These are phyloP conservation scores for Tachyglossus aculeatus DNA, from an alignment of 2,797 vertebrate genomes.

Conservation along the genomic window DNA sequence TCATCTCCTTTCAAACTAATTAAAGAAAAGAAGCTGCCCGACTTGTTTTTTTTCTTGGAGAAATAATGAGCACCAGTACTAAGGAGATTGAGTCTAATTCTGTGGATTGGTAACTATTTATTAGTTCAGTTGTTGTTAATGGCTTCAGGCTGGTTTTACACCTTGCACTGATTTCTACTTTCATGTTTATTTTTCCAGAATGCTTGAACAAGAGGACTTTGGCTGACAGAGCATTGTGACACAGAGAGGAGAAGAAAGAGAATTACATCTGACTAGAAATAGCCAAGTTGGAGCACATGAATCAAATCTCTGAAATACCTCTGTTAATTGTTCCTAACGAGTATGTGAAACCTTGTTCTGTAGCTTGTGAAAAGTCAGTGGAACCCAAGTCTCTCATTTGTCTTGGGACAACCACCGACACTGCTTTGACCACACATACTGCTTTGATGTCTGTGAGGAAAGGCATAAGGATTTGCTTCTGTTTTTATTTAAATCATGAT, in stretches of 20 bases:
- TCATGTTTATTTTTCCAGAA: not conserved
- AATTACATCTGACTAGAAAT: constrained; percentile 44
- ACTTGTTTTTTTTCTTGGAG: no score
- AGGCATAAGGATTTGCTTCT: no score
- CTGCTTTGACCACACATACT: no score
- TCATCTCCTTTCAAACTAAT: no score
- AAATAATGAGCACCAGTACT: not conserved
- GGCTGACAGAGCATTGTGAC: not conserved
- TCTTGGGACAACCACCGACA: no score
- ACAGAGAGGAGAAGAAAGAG: constrained; percentile 14
- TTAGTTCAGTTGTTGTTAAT: not conserved
- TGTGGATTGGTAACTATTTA: not conserved
- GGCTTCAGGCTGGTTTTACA: constrained; percentile 1
- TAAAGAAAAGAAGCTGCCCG: no score
- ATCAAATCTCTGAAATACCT: not conserved
- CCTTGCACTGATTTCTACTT: constrained; percentile 11
- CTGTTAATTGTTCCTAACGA: no score
- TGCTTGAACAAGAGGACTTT: constrained; percentile 32
- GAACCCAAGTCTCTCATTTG: no score
- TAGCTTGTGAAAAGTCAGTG: no score
- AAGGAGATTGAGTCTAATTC: not conserved
- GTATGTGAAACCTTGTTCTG: no score
- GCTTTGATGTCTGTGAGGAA: no score
- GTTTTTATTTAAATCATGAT: no score
- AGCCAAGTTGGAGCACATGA: constrained; percentile 45